Percentiles rank a stretch among this genome's conserved stretches.
Evolutionary conservation across 2,888 invertebrate species (phyloP).

Genomic region (Brassicogethes aeneus): DNA sequence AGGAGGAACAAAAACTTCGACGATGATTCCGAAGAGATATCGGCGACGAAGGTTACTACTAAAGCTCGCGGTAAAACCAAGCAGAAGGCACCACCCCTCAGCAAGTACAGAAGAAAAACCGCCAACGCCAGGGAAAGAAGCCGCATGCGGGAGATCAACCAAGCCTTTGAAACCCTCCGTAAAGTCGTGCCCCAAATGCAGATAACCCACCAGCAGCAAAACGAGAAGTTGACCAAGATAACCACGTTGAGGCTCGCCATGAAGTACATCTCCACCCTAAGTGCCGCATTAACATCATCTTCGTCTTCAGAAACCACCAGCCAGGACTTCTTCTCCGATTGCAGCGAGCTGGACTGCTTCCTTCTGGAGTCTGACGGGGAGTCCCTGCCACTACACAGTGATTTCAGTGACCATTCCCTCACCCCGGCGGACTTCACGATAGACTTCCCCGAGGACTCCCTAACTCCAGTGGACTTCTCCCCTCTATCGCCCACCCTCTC

Average conservation of each 20-base stretch:
- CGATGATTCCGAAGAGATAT: slow-evolving; percentile 15
- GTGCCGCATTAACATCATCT: slow-evolving; percentile 31
- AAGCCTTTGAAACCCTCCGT: slow-evolving; percentile 54
- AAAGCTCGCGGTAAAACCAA: slow-evolving; percentile 20
- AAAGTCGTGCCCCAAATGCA: slow-evolving; percentile 47
- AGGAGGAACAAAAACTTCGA: slow-evolving; percentile 21
- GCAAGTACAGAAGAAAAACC: slow-evolving; percentile 59
- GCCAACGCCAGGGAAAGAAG: slow-evolving; percentile 59
- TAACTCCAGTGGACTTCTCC: slow-evolving; percentile 35
- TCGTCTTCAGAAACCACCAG: slow-evolving; percentile 13
- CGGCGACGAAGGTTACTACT: slow-evolving; percentile 5
- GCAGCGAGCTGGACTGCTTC: slow-evolving; percentile 40
- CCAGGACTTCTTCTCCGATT: slow-evolving; percentile 32
- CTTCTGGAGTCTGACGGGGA: slow-evolving; percentile 49
- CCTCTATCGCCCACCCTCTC: slow-evolving; percentile 34
- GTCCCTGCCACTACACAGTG: slow-evolving; percentile 34
- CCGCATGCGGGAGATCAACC: slow-evolving; percentile 60
- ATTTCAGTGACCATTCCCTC: slow-evolving; percentile 34
- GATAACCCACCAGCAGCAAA: slow-evolving; percentile 32
- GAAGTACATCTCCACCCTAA: slow-evolving; percentile 52
- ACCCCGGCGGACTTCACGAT: slow-evolving; percentile 36
- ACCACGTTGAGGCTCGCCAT: slow-evolving; percentile 57
- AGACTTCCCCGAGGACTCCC: slow-evolving; percentile 35
- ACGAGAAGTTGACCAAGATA: slow-evolving; percentile 57
- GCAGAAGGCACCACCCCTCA: slow-evolving; percentile 46